Evolutionary conservation across 1,140 invertebrate genomes (phyloP).

Genomic region (Spodoptera litura): DNA sequence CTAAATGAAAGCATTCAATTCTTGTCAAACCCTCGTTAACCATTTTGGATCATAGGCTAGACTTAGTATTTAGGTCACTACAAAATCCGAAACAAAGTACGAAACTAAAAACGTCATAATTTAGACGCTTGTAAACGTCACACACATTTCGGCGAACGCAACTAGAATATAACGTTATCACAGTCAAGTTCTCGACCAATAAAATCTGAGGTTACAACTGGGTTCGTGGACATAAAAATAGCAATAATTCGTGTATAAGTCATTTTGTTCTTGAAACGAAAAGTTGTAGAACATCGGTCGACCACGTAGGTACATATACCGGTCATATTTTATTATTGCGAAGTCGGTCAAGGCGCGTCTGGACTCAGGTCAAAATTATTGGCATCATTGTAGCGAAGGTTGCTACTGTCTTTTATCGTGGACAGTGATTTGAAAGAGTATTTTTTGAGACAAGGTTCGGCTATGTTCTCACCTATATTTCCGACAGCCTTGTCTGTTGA

Average conservation of each 20-base stretch:
- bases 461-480: too few species aligned
- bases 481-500: too few species aligned
- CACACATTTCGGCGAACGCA: constrained; percentile 6
- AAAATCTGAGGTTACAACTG: constrained; percentile 7
- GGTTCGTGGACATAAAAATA: constrained; percentile 16
- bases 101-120: constrained; percentile 12
- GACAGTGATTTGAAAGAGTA: constrained; percentile 16
- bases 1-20: background rate
- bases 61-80: background rate
- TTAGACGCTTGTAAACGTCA: constrained; percentile 26
- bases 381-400: constrained; percentile 41
- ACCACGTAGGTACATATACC: constrained; percentile 17
- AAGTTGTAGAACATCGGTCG: constrained; percentile 39
- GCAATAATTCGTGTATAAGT: constrained; percentile 6
- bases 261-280: constrained; percentile 39
- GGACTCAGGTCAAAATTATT: constrained; percentile 38
- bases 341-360: constrained; percentile 48
- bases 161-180: constrained; percentile 13
- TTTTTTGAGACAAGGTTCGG: constrained; percentile 7
- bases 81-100: background rate
- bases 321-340: constrained; percentile 50
- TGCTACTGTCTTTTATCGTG: constrained; percentile 19
- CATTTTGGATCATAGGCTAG: background rate
- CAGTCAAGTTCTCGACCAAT: constrained; percentile 32
- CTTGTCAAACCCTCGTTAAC: background rate